Conservation (phyloP, 2,797 vertebrate species). For the Pampus argenteus region DNA sequence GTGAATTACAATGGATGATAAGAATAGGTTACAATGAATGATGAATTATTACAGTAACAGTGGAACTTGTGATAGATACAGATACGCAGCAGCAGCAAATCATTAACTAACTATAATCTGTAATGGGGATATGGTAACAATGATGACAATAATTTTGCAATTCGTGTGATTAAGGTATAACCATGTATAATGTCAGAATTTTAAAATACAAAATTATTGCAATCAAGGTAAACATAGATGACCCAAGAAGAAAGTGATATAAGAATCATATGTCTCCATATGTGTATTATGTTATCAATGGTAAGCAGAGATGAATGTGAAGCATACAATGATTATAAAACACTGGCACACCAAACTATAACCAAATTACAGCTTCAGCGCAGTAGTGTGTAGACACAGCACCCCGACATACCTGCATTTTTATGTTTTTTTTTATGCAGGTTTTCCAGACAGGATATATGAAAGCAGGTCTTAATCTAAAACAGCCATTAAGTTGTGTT, state of each 20-base stretch:
- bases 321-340: too few species aligned
- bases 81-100: too few species aligned
- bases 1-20: too few species aligned
- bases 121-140: too few species aligned
- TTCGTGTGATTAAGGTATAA: not conserved
- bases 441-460: not conserved
- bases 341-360: too few species aligned
- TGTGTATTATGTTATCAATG: not conserved
- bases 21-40: too few species aligned
- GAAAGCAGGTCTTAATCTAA: not conserved
- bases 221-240: not conserved
- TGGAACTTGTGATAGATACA: too few species aligned
- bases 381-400: not conserved
- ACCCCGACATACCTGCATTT: not conserved
- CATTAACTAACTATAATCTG: too few species aligned
- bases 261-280: not conserved
- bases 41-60: too few species aligned
- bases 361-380: too few species aligned
- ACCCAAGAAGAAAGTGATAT: not conserved
- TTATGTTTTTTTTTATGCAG: not conserved
- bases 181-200: not conserved
- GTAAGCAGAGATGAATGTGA: not conserved
- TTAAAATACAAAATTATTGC: not conserved
- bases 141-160: not conserved
- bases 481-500: not conserved